phyloP scores from a whole-genome alignment of 1,140 invertebrate species.

The Fopius arisanus region DNA sequence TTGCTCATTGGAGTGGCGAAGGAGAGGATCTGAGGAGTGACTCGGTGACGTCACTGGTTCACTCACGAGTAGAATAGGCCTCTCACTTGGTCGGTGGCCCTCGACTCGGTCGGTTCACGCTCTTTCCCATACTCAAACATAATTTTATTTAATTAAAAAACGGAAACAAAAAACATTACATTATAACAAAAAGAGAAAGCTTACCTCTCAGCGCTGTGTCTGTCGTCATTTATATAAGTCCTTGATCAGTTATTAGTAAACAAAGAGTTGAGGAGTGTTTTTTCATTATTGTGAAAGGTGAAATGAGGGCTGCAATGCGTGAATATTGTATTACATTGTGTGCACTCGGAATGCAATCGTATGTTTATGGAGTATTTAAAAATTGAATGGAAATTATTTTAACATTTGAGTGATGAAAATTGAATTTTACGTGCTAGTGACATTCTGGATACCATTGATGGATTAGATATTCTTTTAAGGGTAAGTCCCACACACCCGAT shows the following conservation, averaged over 20 bases:
- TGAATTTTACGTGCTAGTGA: slow-evolving; percentile 1
- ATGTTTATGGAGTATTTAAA: too few species aligned
- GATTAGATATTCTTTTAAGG: slow-evolving; percentile 26
- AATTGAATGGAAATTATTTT: not conserved
- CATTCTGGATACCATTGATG: slow-evolving; percentile 29
- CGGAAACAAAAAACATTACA: not conserved
- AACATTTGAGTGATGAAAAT: not conserved
- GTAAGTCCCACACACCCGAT: not conserved
- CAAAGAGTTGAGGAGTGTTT: not conserved
- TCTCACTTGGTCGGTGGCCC: slow-evolving; percentile 58
- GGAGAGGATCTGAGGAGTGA: slow-evolving; percentile 20
- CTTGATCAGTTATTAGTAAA: not conserved
- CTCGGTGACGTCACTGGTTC: slow-evolving; percentile 56
- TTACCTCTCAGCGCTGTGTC: not conserved
- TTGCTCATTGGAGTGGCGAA: slow-evolving; percentile 53
- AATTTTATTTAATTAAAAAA: not conserved
- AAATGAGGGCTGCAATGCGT: not conserved
- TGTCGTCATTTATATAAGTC: not conserved
- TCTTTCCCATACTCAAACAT: slow-evolving; percentile 27
- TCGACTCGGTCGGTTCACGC: slow-evolving; percentile 50
- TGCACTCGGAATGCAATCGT: not conserved
- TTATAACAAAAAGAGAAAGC: not conserved
- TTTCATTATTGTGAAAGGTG: not conserved
- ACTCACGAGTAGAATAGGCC: slow-evolving; percentile 55
- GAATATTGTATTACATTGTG: not conserved